Base-by-base conservation (phyloP, 2,888 invertebrate genomes). In the Abscondita cerata region DNA sequence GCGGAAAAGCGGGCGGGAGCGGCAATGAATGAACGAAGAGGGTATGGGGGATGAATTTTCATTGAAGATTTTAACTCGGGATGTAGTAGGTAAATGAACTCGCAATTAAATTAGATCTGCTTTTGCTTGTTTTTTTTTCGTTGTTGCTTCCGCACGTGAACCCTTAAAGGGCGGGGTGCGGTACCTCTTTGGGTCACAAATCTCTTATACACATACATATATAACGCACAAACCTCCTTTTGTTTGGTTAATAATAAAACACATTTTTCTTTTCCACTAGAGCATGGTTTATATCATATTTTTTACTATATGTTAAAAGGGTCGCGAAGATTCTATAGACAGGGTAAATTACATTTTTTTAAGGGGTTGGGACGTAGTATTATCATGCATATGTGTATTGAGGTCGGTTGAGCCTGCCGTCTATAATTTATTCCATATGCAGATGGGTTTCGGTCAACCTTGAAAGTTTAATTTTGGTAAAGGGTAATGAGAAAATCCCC, bases 281-380 rank as follows among this genome's bases (percentile, higher is more conserved):
- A 81, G 79, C 81, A 79, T 81, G 80, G 78, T 81, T 81, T 81
- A 81, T 81, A 81, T 78, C 78, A 81, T 81, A 80, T 79, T 79
- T 79, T 78, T 78, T 77, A 66, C 70, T 64, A 68, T 70, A 70
- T 72, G 70, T 71, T 73, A 73, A 76, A 75, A 74, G 75, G 75
- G 74, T 75, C 70, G 67, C 70, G 62, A 74, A 74, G 76, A 76
- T 75, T 72, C 72, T 73, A 73, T 72, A 64, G 61, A 70, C 70
- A 74, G 75, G 76, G 75, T 75, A 74, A 76, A 75, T 73, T 74
- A 72, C 72, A 70, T 72, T 76, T 76, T 73, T 74, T 71, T 56
- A 61, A 63, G 64, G 72, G 73, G 73, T 69, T 62, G 72, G 66
- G 66, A 64, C 66, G 63, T 61, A 50, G 69, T 69, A 75, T 77